Evolutionary conservation across 1,140 invertebrate species (phyloP), one percentile per base, ranked within the genome.

Genomic region (Camponotus vicinus): DNA sequence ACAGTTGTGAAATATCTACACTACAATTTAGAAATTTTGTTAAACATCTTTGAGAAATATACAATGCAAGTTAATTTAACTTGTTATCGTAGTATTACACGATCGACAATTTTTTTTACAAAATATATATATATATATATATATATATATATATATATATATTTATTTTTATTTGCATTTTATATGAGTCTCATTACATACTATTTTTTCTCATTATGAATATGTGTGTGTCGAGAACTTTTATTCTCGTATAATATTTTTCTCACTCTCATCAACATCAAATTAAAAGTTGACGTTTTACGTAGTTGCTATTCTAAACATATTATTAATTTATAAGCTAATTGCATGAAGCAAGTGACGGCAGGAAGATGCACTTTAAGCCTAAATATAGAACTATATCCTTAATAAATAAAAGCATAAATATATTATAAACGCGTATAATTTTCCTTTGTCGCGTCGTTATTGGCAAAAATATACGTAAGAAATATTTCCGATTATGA

Each of bases 261-360:
- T 57, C 37, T n/a, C 1, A 15, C 45, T 57, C 69, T 40, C 49
- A 69, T 80, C 77, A 69, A 69, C 64, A 55, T 57, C 45, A 80
- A 80, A 80, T 69, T 69, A 55, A 34, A 69, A 69, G 64, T 66
- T 57, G 40, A 69, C 21, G 77, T 59, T 40, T 57, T 40, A 40
- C 6, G 6, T 40, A 40, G 37, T 32, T 37, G 57, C n/a, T 15
- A 9, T 11, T 18, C 27, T 21, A 34, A 79, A 40, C 13, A 11
- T 15, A 37, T 27, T 45, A 7, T 49, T 40, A 80, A 57, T 69
- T 57, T 69, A 32, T 21, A 27, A 69, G 34, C 13, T 37, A 69
- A 69, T 67, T 18, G 32, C 18, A n/a, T 80, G 13, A n/a, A 42
- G 34, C 8, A 15, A 9, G 42, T 13, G 5, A 40, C 15, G 67